Evolutionary conservation across 2,888 invertebrate species (phyloP), one percentile per base, ranked within the genome.

Genomic region (Dolomedes plantarius): DNA sequence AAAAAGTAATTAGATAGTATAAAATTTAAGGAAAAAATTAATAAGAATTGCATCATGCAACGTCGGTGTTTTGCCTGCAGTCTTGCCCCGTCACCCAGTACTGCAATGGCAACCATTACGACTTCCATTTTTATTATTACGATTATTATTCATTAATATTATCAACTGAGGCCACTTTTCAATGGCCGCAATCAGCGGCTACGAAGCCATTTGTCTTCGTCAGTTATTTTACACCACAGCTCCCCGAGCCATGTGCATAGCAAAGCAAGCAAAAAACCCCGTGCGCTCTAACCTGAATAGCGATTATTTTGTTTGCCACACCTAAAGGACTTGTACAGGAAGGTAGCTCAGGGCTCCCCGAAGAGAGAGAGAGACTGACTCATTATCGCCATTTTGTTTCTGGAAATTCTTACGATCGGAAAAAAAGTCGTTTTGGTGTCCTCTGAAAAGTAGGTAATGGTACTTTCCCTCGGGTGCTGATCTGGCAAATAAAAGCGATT

Each of bases 81-180:
- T 16, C 46, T 46, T 13, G 36, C 11, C 36, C 11, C 11, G n/a
- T 7, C 36, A 36, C 36, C 36, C 36, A 36, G 11, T 36, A 36
- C 11, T 16, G 11, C 36, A 36, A 36, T 36, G 36, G 6, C 36
- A 36, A 6, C 9, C 16, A 46, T 2, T 7, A 2, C 46, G 46
- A 46, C 46, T 46, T 46, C n/a, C 11, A 73, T 73, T 74, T 56
- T 74, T 67, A 36, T 68, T 72, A 50, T 72, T 65, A 77, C 76
- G 31, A 72, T 77, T 72, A 71, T 77, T 65, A 72, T 83, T 76
- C 83, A 65, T 77, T 77, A 83, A 83, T 83, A 83, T 83, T 83
- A 71, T 65, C 65, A 6, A 72, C 50, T 73, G 64, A 9, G 41
- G 50, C 36, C 19, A 19, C 39, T 77, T 75, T 83, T 72, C 83